Evolutionary conservation across 64 coral and sea anemone species (phyloP).

Genomic region (Stichodactyla helianthus): DNA sequence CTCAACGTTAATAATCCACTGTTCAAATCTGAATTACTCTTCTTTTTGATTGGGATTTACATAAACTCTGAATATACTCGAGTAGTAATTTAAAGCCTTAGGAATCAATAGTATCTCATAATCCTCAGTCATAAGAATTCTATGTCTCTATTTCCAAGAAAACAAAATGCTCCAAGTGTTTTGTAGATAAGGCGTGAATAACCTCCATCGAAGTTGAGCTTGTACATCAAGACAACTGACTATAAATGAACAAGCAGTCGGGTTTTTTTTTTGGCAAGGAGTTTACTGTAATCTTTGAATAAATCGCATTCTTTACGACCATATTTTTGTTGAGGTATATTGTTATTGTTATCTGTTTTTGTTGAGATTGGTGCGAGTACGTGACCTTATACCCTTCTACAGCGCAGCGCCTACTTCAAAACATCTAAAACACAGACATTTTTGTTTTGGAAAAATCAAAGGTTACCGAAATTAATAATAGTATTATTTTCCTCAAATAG

Average conservation of each 20-base stretch:
- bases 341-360: background rate
- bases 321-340: background rate
- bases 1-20: background rate
- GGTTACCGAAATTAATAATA: background rate
- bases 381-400: background rate
- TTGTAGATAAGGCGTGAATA: no score
- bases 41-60: background rate
- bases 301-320: background rate
- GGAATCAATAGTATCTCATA: background rate
- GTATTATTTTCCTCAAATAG: background rate
- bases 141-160: background rate
- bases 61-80: background rate
- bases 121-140: background rate
- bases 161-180: background rate
- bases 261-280: background rate
- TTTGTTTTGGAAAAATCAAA: background rate
- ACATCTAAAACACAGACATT: background rate
- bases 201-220: no score
- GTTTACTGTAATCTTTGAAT: background rate
- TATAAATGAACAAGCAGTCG: background rate
- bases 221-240: background rate
- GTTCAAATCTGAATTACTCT: background rate
- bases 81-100: background rate
- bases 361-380: background rate
- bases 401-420: background rate